Evolutionary conservation across 1,140 invertebrate genomes (phyloP), one percentile per base, ranked within the genome.

Genomic region (Hypothenemus hampei): DNA sequence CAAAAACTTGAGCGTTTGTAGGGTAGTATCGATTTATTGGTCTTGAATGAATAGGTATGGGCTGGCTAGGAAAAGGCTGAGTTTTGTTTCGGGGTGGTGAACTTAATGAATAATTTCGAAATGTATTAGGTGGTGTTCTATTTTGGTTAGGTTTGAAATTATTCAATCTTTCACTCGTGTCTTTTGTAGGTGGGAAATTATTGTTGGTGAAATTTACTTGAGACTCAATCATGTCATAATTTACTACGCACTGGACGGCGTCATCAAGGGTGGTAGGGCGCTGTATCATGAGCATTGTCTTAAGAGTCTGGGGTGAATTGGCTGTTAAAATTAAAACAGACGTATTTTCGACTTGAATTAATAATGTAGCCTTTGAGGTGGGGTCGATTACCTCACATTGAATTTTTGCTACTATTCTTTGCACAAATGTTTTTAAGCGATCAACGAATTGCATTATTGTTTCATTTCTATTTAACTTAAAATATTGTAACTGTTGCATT

Each of bases 401-500:
- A 33, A 53, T 55, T 47, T 47, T 47, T 3, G 20, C 3, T 26
- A 15, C 10, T 7, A 55, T 55, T 40, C 22, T 36, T 24, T 46
- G 43, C 3, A 23, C 19, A 24, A 55, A 39, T 19, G 11, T 19
- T 47, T 55, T 55, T 5, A 55, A 18, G 18, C 44, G 22, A 15
- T 39, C 44, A 3, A 47, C 2, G 29, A 47, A 47, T 1, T 36
- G 6, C 11, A 47, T 5, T 19, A 47, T 23, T 10, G n/a, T 16
- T 39, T 55, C 52, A 24, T 46, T 46, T 18, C 22, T 36, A 22
- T 55, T 47, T 23, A 5, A 37, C 11, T 16, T 40, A 16, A 39
- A 39, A 47, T 39, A 55, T 5, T 47, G 10, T 24, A 55, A 40
- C 29, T 55, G 20, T n/a, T 55, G 52, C 3, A 40, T 6, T 21